Evolutionary conservation across 2,888 invertebrate species (phyloP).

Genomic region (Cantharis lateralis): DNA sequence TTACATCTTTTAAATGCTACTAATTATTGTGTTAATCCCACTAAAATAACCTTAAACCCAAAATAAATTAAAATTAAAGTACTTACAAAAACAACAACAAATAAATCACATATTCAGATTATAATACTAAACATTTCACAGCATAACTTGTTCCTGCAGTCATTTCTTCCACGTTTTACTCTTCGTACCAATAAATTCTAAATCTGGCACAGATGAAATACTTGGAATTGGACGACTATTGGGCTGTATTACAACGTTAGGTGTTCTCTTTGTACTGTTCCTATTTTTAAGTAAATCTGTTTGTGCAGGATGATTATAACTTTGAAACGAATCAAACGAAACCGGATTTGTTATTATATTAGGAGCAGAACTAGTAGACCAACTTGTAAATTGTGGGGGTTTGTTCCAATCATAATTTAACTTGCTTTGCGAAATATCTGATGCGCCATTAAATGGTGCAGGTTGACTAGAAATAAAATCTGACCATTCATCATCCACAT

Average conservation of each 20-base stretch:
- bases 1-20: not conserved
- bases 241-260: constrained; percentile 32
- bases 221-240: constrained; percentile 46
- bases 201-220: constrained; percentile 60
- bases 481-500: constrained; percentile 59
- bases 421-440: constrained; percentile 4
- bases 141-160: constrained; percentile 55
- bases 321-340: constrained; percentile 41
- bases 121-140: constrained; percentile 38
- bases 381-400: constrained; percentile 30
- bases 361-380: constrained; percentile 33
- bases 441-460: not conserved
- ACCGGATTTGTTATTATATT: constrained; percentile 52
- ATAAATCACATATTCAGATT: constrained; percentile 1
- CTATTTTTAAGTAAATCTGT: constrained; percentile 20
- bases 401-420: constrained; percentile 20
- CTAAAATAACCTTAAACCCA: not conserved
- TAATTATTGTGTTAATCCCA: not conserved
- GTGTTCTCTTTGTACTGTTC: constrained; percentile 21
- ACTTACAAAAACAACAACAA: not conserved
- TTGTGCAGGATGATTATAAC: constrained; percentile 12
- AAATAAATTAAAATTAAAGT: not conserved
- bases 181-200: constrained; percentile 60
- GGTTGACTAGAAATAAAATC: constrained; percentile 62
- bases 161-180: constrained; percentile 52